Evolutionary conservation across 2,888 invertebrate genomes (phyloP).

Genomic region (Tiphia femorata): DNA sequence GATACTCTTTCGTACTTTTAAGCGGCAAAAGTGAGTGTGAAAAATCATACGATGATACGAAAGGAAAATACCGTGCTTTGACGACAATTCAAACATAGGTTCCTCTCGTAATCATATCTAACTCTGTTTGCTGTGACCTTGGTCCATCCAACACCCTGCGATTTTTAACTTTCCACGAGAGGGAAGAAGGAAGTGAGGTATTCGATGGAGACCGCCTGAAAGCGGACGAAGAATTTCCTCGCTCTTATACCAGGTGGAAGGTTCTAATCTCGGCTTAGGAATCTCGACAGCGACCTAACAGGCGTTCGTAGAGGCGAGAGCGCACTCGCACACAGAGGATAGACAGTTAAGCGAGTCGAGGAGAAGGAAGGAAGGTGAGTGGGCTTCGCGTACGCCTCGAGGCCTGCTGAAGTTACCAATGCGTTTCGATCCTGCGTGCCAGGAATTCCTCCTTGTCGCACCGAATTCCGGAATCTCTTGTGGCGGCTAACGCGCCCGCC

Average conservation of each 20-base stretch:
- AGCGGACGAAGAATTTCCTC: constrained; percentile 13
- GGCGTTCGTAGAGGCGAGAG: constrained; percentile 14
- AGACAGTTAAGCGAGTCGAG: too few species aligned
- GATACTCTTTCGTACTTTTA: too few species aligned
- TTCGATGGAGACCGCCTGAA: neutral
- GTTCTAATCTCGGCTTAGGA: constrained; percentile 23
- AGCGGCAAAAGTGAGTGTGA: too few species aligned
- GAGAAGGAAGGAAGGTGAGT: constrained; percentile 42
- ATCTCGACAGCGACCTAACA: constrained; percentile 35
- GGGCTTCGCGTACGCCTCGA: constrained; percentile 29
- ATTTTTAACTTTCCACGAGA: neutral
- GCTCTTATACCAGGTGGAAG: neutral
- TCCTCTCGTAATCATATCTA: too few species aligned
- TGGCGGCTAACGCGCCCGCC: too few species aligned
- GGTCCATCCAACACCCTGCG: neutral
- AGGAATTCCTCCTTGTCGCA: constrained; percentile 29
- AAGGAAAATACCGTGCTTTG: too few species aligned
- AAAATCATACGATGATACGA: too few species aligned
- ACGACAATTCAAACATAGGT: too few species aligned
- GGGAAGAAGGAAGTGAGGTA: neutral
- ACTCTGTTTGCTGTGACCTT: too few species aligned
- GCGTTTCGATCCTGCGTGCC: constrained; percentile 29
- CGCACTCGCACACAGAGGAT: too few species aligned
- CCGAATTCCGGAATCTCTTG: constrained; percentile 45
- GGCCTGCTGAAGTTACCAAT: constrained; percentile 28